Evolutionary conservation across 1,140 invertebrate genomes (phyloP).

Genomic region (Melipona quadrifasciata): DNA sequence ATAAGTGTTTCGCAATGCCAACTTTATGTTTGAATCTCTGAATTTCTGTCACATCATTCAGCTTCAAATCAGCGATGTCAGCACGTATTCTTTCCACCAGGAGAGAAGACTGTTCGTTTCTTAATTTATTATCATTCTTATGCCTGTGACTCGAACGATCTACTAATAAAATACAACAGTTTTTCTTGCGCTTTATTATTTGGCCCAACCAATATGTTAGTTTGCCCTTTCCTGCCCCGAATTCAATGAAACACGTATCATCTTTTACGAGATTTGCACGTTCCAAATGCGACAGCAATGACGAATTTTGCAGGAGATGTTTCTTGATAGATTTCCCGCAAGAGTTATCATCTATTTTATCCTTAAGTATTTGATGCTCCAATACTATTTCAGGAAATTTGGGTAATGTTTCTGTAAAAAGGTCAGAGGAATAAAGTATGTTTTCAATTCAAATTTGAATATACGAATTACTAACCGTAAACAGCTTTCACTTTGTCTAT

Average conservation of each 20-base stretch:
- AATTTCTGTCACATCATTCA: slow-evolving; percentile 84
- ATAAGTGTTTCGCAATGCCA: slow-evolving; percentile 92
- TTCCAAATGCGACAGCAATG: slow-evolving; percentile 85
- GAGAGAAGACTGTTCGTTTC: slow-evolving; percentile 81
- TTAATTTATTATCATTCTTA: slow-evolving; percentile 89
- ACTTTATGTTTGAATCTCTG: slow-evolving; percentile 82
- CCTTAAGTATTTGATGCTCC: slow-evolving; percentile 80
- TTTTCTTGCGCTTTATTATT: slow-evolving; percentile 80
- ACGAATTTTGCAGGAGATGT: slow-evolving; percentile 88
- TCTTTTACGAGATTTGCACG: slow-evolving; percentile 82
- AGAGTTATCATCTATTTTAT: slow-evolving; percentile 84
- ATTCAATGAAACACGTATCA: slow-evolving; percentile 89
- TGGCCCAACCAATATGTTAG: slow-evolving; percentile 87
- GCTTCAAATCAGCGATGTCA: slow-evolving; percentile 88
- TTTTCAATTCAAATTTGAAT: not conserved
- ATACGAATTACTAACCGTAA: slow-evolving; percentile 66
- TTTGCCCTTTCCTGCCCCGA: slow-evolving; percentile 93
- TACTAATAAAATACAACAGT: slow-evolving; percentile 86
- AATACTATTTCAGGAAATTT: slow-evolving; percentile 79
- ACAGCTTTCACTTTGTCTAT: slow-evolving; percentile 75
- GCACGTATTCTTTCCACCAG: slow-evolving; percentile 85
- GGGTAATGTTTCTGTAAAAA: slow-evolving; percentile 73
- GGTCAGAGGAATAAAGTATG: not conserved
- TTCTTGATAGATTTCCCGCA: slow-evolving; percentile 85
- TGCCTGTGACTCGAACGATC: slow-evolving; percentile 90